Evolutionary conservation across 2,888 invertebrate species (phyloP).

Genomic region (Eristalis arbustorum): DNA sequence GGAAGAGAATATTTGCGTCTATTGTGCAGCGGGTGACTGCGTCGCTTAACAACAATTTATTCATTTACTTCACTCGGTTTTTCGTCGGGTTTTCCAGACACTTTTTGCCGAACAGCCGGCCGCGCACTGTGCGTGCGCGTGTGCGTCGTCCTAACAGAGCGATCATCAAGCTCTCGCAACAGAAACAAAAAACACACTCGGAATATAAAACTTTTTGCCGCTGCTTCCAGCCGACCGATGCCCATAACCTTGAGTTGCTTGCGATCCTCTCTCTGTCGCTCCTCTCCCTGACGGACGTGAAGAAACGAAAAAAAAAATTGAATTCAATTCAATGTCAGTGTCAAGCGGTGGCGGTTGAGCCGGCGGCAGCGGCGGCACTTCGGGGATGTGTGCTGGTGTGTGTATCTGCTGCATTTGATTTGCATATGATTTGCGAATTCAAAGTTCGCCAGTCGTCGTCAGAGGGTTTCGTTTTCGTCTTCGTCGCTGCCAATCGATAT

Average conservation of each 20-base stretch:
- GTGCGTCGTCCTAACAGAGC: background rate
- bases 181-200: background rate
- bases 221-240: constrained; percentile 46
- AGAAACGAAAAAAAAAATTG: constrained; percentile 1
- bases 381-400: background rate
- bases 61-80: constrained; percentile 52
- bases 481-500: constrained; percentile 13
- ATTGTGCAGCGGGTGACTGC: constrained; percentile 29
- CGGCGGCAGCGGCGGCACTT: background rate
- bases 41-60: constrained; percentile 58
- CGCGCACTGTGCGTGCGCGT: no score
- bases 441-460: background rate
- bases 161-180: background rate
- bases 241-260: constrained; percentile 61
- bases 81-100: constrained; percentile 10
- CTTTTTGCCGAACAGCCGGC: background rate
- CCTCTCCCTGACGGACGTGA: background rate
- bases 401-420: constrained; percentile 43
- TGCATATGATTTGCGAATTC: constrained; percentile 48
- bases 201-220: background rate
- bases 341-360: constrained; percentile 30
- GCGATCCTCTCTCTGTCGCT: background rate
- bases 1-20: background rate
- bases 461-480: background rate
- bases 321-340: constrained; percentile 66